A percentile compares a stretch with the other conserved stretches of the same genome.
Conservation (phyloP, 2,888 invertebrate species). For the Hylaea fasciaria region DNA sequence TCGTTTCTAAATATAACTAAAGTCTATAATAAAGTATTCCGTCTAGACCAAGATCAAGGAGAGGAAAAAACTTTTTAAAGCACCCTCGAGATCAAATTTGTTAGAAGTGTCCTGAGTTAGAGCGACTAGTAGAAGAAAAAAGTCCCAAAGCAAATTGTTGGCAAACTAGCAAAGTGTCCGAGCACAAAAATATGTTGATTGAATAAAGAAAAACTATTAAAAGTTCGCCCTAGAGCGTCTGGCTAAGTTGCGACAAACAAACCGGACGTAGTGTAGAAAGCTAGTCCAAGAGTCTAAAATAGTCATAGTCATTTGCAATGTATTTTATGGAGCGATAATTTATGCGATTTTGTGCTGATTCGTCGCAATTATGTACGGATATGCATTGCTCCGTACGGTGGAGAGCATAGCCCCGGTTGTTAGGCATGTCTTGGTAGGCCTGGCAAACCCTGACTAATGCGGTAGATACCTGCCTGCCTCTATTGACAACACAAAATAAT, state of each 20-base stretch:
- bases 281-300: slow-evolving; percentile 30
- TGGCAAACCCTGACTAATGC: too few species aligned
- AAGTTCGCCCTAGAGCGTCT: slow-evolving; percentile 74
- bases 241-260: slow-evolving; percentile 69
- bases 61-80: slow-evolving; percentile 63
- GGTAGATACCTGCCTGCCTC: too few species aligned
- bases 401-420: too few species aligned
- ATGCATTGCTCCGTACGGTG: too few species aligned
- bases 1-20: slow-evolving; percentile 28
- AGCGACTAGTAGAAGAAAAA: slow-evolving; percentile 68
- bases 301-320: too few species aligned
- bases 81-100: slow-evolving; percentile 75
- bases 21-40: slow-evolving; percentile 57
- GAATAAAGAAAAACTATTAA: slow-evolving; percentile 84
- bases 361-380: too few species aligned
- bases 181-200: slow-evolving; percentile 83
- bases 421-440: too few species aligned
- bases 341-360: too few species aligned
- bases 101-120: slow-evolving; percentile 66
- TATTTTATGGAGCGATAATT: too few species aligned
- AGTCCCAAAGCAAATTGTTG: slow-evolving; percentile 81
- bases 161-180: slow-evolving; percentile 81
- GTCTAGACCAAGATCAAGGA: slow-evolving; percentile 67
- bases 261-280: slow-evolving; percentile 63
- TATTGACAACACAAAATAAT: too few species aligned